Evolutionary conservation across 2,888 invertebrate species (phyloP), one percentile per base, ranked within the genome.

Genomic region (Plemyria rubiginata): DNA sequence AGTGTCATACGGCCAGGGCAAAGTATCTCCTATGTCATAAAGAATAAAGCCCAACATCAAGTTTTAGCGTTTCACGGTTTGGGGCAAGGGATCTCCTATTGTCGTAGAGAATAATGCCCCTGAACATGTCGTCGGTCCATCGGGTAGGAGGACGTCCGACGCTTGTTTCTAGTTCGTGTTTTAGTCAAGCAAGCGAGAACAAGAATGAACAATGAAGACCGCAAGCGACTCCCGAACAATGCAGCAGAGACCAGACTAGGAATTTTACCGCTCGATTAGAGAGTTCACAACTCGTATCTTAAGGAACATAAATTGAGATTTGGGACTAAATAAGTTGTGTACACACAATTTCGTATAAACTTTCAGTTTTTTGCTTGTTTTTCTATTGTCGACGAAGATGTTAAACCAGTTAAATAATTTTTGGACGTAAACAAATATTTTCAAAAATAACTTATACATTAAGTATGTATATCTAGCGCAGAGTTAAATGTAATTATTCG

Each of bases 151-250:
- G 22, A 22, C 22, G 3, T 22, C 22, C 22, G 2, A 2, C 22
- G 22, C 3, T 22, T 22, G 22, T 22, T 22, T 22, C 22, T 3
- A 22, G 22, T 22, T 22, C 22, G 22, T 22, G 22, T 22, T 2
- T 22, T 22, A 38, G 36, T 38, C 9, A 38, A 38, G 36, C 11
- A 45, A 15, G 9, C 36, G 48, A 55, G 46, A 62, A 65, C 67
- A 60, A 63, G 67, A 69, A 67, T 62, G 64, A 68, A 67, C 70
- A 68, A 66, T 68, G 61, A 58, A 57, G 58, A 62, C 67, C 67
- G 53, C 70, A 67, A 68, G 66, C 66, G 65, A 56, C 64, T 66
- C 52, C 56, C 29, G 65, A 68, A 68, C 68, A 67, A 65, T 66
- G 62, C 52, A 65, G 59, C 60, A 53, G 28, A 48, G 53, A 58